phyloP scores from a whole-genome alignment of 1,140 invertebrate genomes.

The Caenorhabditis briggsae region DNA sequence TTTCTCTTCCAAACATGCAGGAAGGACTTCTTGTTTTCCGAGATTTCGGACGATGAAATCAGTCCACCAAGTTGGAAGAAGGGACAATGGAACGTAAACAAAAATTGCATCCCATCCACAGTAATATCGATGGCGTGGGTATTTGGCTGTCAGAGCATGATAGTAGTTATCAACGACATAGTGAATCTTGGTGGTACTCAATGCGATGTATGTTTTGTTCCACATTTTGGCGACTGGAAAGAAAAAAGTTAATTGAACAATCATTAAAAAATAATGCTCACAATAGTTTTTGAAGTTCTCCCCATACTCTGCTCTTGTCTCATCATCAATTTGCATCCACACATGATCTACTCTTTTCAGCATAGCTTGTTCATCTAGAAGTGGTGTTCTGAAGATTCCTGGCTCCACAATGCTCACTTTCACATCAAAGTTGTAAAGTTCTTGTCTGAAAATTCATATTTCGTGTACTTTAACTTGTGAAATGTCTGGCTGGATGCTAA shows the following conservation, averaged over 20 bases:
- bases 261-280: conserved; percentile 46
- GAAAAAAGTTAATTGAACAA: not conserved
- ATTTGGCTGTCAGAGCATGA: conserved; percentile 72
- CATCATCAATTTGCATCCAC: conserved; percentile 67
- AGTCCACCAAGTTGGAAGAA: conserved; percentile 61
- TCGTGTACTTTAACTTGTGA: too few species aligned
- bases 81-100: conserved; percentile 72
- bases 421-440: conserved; percentile 68
- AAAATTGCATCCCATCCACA: conserved; percentile 73
- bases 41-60: conserved; percentile 18
- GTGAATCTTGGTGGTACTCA: conserved; percentile 66
- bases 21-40: conserved; percentile 32
- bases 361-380: conserved; percentile 70
- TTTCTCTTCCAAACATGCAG: conserved; percentile 16
- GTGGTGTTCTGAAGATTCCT: conserved; percentile 68
- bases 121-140: conserved; percentile 63
- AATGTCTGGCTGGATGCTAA: too few species aligned
- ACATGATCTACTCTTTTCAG: conserved; percentile 69
- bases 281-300: conserved; percentile 72
- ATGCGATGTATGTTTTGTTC: conserved; percentile 64
- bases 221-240: conserved; percentile 71
- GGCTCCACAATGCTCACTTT: conserved; percentile 72
- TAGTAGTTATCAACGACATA: conserved; percentile 75
- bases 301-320: conserved; percentile 70
- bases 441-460: conserved; percentile 65